phyloP scores from a whole-genome alignment of 2,797 vertebrate species.

The Geotrypetes seraphini region DNA sequence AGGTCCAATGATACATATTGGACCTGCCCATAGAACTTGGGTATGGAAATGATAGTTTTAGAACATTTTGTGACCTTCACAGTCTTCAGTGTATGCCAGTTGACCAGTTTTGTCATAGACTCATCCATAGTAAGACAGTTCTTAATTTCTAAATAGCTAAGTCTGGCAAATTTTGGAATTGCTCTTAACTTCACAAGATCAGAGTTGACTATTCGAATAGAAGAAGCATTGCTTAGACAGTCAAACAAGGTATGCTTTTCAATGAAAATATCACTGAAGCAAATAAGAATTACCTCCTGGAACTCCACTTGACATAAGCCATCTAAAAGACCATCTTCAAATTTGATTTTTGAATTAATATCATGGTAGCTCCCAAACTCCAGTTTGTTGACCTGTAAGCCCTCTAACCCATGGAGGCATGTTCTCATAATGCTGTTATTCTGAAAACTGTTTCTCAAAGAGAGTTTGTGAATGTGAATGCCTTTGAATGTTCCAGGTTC shows the following conservation, averaged over 20 bases:
- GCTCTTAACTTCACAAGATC: accelerated
- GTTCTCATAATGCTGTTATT: constrained; percentile 17
- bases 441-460: constrained; percentile 46
- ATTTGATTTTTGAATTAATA: accelerated
- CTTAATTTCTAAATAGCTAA: constrained; percentile 32
- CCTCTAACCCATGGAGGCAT: constrained; percentile 41
- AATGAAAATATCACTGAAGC: accelerated
- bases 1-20: constrained; percentile 46
- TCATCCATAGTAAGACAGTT: constrained; percentile 6
- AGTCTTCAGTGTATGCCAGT: constrained; percentile 32
- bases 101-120: neutral
- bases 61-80: constrained; percentile 30
- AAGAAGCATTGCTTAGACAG: constrained; percentile 39
- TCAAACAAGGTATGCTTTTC: constrained; percentile 16
- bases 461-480: constrained; percentile 38
- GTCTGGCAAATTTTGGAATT: constrained; percentile 8
- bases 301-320: constrained; percentile 48
- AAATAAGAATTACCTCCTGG: constrained; percentile 40
- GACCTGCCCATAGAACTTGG: neutral
- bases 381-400: constrained; percentile 41
- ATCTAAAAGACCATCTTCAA: constrained; percentile 10
- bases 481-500: constrained; percentile 37
- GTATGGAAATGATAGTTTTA: neutral
- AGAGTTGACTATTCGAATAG: constrained; percentile 26
- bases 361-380: constrained; percentile 44